Conservation (phyloP, 2,797 vertebrate genomes). For the Tenualosa ilisha region DNA sequence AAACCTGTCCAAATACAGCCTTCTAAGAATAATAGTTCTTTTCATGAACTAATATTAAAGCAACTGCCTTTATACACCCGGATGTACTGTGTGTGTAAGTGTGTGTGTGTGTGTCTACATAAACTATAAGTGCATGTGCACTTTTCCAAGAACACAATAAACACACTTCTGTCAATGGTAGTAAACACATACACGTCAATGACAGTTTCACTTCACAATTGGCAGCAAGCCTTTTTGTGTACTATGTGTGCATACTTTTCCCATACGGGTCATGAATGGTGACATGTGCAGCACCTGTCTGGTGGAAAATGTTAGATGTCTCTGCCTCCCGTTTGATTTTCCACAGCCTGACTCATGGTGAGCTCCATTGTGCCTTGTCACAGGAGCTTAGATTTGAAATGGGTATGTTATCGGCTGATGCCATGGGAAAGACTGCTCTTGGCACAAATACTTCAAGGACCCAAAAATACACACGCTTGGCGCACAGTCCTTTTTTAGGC, state of each 20-base stretch:
- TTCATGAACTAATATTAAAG: background rate
- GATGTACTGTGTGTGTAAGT: background rate
- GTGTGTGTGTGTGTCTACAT: no score
- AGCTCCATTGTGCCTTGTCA: conserved; percentile 3
- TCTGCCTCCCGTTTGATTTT: background rate
- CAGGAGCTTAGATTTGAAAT: background rate
- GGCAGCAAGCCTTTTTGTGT: background rate
- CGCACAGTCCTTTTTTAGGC: background rate
- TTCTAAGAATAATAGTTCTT: background rate
- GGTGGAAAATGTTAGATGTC: conserved; percentile 9
- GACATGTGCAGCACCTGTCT: background rate
- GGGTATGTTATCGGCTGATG: background rate
- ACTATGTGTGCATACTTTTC: background rate
- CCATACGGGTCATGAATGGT: background rate
- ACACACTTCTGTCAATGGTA: background rate
- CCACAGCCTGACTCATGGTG: conserved; percentile 4
- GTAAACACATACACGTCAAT: background rate
- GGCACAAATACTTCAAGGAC: background rate
- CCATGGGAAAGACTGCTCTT: background rate
- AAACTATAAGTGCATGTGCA: no score
- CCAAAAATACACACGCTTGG: background rate
- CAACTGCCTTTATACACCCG: conserved; percentile 13
- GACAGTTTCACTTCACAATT: no score
- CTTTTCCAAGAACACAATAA: background rate
- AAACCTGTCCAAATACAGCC: background rate